A percentile compares a stretch with the other conserved stretches of the same genome.
phyloP scores from a whole-genome alignment of 2,888 invertebrate species.

The Dichetophora obliterata region DNA sequence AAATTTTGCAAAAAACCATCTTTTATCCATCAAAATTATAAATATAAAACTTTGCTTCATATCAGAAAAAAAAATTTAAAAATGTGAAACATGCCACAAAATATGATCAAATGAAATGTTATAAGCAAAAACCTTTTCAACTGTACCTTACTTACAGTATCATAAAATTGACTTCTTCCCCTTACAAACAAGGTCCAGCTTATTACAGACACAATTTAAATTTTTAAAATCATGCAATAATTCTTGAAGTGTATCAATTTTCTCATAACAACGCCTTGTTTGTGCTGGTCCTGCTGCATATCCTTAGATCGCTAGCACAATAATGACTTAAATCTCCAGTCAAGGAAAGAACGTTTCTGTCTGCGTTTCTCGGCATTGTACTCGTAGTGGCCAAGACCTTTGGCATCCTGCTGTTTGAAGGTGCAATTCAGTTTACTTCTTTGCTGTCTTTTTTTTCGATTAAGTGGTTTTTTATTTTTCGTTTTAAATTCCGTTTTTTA shows the following conservation, averaged over 20 bases:
- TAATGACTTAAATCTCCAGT: no score
- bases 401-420: background rate
- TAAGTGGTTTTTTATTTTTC: constrained; percentile 8
- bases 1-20: no score
- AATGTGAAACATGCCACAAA: no score
- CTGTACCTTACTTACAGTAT: no score
- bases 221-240: background rate
- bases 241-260: background rate
- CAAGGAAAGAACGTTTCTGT: background rate
- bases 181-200: no score
- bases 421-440: background rate
- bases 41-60: no score
- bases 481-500: background rate
- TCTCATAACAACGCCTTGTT: background rate
- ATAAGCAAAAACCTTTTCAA: no score
- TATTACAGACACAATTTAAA: no score
- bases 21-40: no score
- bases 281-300: background rate
- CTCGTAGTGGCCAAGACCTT: background rate
- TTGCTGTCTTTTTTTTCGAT: constrained; percentile 30
- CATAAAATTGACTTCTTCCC: no score
- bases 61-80: no score
- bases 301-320: background rate
- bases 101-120: no score
- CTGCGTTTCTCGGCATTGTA: background rate